phyloP scores from a whole-genome alignment of 2,113 vertebrate species.

The Helogale parvula region DNA sequence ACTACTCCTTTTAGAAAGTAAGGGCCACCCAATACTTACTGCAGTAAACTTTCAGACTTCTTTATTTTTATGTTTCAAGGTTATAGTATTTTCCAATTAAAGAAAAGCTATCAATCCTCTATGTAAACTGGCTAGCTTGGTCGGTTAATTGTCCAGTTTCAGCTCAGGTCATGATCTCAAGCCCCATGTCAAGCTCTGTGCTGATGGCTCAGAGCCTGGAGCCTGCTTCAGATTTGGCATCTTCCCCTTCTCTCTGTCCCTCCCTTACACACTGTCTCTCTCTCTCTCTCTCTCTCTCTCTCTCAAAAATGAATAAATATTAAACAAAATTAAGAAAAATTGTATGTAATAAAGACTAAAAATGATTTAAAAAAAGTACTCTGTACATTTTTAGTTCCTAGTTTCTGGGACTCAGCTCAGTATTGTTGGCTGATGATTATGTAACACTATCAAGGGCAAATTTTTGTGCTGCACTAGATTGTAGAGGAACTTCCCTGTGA shows the following conservation, averaged over 20 bases:
- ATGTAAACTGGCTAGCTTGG: not conserved
- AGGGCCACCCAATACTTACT: not conserved
- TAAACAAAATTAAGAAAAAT: no score
- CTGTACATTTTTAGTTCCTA: not conserved
- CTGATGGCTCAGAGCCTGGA: no score
- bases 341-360: not conserved
- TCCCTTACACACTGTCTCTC: no score
- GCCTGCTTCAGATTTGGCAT: no score
- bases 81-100: not conserved
- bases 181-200: no score
- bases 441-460: not conserved
- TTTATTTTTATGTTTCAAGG: conserved; percentile 3
- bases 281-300: no score
- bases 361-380: not conserved
- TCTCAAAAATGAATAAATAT: no score
- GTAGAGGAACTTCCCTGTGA: not conserved
- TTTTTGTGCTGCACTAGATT: not conserved
- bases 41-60: not conserved
- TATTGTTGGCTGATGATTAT: not conserved
- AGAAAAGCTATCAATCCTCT: not conserved
- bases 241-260: no score
- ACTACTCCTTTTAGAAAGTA: not conserved
- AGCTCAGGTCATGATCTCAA: no score
- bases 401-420: not conserved
- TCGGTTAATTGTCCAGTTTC: no score